Percentiles rank a stretch among this genome's conserved stretches.
These are phyloP conservation scores for Mesoligia furuncula DNA, from an alignment of 2,888 invertebrate species.

Conservation along the genomic window DNA sequence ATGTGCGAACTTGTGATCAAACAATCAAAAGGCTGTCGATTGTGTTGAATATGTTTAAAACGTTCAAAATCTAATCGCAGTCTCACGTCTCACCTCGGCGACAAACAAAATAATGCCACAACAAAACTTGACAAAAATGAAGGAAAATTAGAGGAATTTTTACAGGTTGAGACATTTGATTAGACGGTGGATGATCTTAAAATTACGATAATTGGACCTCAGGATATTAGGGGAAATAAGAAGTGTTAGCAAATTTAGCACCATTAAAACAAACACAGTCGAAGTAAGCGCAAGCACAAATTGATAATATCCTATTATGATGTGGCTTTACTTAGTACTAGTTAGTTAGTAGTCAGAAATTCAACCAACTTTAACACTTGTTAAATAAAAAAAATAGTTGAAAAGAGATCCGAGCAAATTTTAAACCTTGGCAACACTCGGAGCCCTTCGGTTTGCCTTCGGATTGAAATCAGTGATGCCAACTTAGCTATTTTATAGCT, in stretches of 20 bases:
- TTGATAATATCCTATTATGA: neutral
- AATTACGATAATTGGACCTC: no score
- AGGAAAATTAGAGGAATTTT: no score
- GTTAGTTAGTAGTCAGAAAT: neutral
- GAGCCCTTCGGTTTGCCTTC: conserved; percentile 67
- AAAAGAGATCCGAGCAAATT: no score
- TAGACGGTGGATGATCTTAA: no score
- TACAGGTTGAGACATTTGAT: no score
- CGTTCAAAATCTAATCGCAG: no score
- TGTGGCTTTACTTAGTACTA: neutral
- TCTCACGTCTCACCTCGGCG: no score
- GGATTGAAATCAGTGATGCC: conserved; percentile 77
- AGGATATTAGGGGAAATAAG: neutral
- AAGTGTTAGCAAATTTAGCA: neutral
- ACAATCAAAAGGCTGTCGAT: neutral
- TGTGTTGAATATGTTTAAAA: neutral
- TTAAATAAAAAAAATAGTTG: no score
- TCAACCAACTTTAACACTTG: neutral
- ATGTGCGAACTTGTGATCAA: neutral
- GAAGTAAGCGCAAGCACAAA: neutral
- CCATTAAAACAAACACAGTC: neutral
- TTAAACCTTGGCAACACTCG: conserved; percentile 79
- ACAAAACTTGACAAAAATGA: no score
- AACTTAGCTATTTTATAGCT: no score
- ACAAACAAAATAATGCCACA: no score